Percentiles rank a stretch among this genome's conserved stretches.
Conservation (phyloP, 2,113 vertebrate species). For the Drymodes brunneopygia region DNA sequence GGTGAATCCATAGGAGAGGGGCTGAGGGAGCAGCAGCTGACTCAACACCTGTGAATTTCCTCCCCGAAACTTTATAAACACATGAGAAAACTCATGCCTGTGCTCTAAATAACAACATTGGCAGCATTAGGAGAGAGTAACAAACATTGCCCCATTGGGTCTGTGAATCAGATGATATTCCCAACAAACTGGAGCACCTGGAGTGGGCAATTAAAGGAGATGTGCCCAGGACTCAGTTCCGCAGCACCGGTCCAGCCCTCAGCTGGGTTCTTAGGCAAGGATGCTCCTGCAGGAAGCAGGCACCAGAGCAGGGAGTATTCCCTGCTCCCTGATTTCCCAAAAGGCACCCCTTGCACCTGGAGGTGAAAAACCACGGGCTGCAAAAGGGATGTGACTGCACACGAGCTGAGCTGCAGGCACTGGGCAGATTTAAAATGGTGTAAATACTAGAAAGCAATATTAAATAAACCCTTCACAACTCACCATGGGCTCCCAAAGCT, state of each 20-base stretch:
- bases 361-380: background rate
- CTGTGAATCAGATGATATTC: background rate
- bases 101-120: background rate
- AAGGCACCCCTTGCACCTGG: background rate
- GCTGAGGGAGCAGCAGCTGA: background rate
- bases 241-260: background rate
- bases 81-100: background rate
- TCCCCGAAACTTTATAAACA: accelerated
- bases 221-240: background rate
- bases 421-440: background rate
- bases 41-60: background rate
- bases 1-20: background rate
- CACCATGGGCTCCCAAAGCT: background rate
- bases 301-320: background rate
- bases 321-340: background rate
- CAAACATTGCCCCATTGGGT: accelerated
- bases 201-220: accelerated
- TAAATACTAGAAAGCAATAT: background rate
- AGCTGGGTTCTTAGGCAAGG: no score
- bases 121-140: background rate
- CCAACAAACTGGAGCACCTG: background rate
- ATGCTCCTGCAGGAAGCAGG: background rate
- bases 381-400: background rate
- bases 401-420: background rate
- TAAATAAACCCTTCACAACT: background rate